A percentile compares a stretch with the other conserved stretches of the same genome.
Conservation (phyloP, 2,113 vertebrate species). For the Seriola dumerili region DNA sequence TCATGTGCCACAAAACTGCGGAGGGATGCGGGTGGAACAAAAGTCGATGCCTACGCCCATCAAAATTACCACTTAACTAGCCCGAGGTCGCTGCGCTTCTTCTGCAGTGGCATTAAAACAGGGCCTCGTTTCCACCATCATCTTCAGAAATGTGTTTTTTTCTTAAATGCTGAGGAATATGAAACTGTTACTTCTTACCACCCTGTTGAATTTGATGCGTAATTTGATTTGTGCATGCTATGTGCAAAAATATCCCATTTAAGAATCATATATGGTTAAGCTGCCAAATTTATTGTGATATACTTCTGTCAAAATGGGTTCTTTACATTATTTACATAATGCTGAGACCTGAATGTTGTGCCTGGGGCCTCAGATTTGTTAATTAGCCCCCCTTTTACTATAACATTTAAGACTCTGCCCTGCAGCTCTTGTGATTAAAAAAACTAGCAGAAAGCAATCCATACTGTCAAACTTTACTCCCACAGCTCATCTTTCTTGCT, state of each 20-base stretch:
- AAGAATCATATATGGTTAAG: neutral
- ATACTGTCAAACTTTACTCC: constrained; percentile 47
- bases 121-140: neutral
- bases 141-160: constrained; percentile 18
- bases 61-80: constrained; percentile 10
- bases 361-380: constrained; percentile 23
- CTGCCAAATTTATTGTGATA: constrained; percentile 9
- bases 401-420: constrained; percentile 27
- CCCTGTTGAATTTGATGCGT: constrained; percentile 27
- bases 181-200: neutral
- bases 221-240: constrained; percentile 7
- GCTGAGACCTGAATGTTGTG: neutral
- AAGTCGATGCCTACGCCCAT: constrained; percentile 1
- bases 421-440: constrained; percentile 30
- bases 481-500: constrained; percentile 49
- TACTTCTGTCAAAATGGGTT: neutral
- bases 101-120: neutral
- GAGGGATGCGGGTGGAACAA: constrained; percentile 10
- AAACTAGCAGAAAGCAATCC: constrained; percentile 32
- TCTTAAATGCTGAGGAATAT: no score
- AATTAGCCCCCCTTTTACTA: constrained; percentile 17
- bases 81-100: neutral
- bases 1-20: constrained; percentile 6
- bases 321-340: neutral
- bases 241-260: constrained; percentile 16